These are phyloP conservation scores for Pammene fasciana DNA, from an alignment of 2,888 invertebrate species.

Conservation along the genomic window DNA sequence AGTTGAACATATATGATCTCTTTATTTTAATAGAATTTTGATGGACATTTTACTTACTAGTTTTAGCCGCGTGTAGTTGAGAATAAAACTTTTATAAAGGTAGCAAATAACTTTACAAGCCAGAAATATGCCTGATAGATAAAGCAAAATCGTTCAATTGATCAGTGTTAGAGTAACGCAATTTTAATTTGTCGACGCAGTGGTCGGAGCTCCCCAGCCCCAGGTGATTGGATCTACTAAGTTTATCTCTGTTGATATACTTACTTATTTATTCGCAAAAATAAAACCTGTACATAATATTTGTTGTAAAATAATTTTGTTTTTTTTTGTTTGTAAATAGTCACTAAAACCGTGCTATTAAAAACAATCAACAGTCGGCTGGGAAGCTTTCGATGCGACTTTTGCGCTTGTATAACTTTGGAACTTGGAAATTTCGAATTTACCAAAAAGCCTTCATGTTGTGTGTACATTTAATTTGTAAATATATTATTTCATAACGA, in stretches of 20 bases:
- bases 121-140: constrained; percentile 56
- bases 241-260: background rate
- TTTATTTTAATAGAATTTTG: constrained; percentile 81
- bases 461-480: constrained; percentile 76
- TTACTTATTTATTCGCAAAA: constrained; percentile 2
- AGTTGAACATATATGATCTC: constrained; percentile 79
- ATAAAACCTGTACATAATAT: constrained; percentile 65
- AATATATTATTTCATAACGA: constrained; percentile 76
- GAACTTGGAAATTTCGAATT: constrained; percentile 67
- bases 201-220: constrained; percentile 28
- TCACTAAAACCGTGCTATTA: constrained; percentile 35
- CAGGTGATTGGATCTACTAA: constrained; percentile 9
- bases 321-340: constrained; percentile 45
- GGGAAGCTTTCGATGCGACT: constrained; percentile 63
- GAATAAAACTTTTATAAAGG: constrained; percentile 58
- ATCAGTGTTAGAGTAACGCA: constrained; percentile 44
- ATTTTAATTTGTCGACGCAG: constrained; percentile 44
- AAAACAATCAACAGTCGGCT: constrained; percentile 16
- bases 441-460: constrained; percentile 71
- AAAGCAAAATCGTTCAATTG: constrained; percentile 68
- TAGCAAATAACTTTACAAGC: constrained; percentile 67
- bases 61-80: constrained; percentile 72
- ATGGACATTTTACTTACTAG: constrained; percentile 83
- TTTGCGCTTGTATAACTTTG: constrained; percentile 53
- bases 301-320: constrained; percentile 68